Conservation (phyloP, 2,113 vertebrate species). For the Pedetes capensis region DNA sequence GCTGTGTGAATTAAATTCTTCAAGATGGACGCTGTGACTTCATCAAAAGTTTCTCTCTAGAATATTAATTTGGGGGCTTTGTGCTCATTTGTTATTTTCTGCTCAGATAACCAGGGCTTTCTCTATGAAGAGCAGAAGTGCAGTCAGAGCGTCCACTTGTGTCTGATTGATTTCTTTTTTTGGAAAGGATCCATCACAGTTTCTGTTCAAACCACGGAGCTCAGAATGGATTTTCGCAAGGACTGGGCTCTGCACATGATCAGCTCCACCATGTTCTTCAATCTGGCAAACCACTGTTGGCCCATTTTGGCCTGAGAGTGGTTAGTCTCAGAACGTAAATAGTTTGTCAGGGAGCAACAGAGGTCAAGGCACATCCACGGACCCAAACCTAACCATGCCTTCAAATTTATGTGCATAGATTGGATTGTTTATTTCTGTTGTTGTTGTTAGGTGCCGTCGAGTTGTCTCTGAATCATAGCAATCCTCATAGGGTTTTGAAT, state of each 20-base stretch:
- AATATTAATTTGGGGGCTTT: not conserved
- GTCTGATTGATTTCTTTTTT: not conserved
- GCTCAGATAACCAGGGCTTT: not conserved
- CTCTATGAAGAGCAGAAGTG: not conserved
- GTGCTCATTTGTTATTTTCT: conserved; percentile 19
- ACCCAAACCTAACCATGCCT: not conserved
- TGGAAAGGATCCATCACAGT: not conserved
- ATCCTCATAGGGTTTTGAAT: too few relatives aligned
- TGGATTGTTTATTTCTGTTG: not conserved
- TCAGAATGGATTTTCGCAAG: not conserved
- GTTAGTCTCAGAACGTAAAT: not conserved
- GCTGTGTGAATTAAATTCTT: conserved; percentile 59
- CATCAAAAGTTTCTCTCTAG: conserved; percentile 40
- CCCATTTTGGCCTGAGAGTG: not conserved
- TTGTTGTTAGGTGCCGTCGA: too few relatives aligned
- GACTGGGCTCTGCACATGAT: not conserved
- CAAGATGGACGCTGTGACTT: not conserved
- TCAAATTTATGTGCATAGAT: not conserved
- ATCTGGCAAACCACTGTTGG: not conserved
- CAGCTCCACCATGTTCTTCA: not conserved
- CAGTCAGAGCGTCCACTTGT: not conserved
- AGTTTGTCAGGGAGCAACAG: not conserved
- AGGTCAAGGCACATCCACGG: not conserved
- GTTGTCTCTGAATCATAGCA: too few relatives aligned
- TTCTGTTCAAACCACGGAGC: not conserved